phyloP scores from a whole-genome alignment of 2,797 vertebrate genomes.

The Cynopterus sphinx region DNA sequence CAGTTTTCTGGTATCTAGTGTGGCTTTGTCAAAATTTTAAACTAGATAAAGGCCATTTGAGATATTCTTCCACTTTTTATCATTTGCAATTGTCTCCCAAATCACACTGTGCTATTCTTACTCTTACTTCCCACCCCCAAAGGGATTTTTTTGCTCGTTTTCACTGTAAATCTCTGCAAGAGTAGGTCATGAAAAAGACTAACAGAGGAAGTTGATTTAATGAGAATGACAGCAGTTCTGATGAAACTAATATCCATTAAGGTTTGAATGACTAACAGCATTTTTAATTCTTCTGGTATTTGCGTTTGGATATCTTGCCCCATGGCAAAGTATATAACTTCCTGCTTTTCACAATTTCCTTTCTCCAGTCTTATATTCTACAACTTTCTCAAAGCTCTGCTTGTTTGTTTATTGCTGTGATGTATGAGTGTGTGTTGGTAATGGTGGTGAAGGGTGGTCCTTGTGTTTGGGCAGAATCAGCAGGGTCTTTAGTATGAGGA shows the following conservation, averaged over 20 bases:
- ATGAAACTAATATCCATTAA: neutral
- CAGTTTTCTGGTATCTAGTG: neutral
- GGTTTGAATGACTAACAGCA: constrained; percentile 15
- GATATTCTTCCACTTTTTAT: neutral
- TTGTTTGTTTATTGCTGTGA: neutral
- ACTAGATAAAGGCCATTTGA: neutral
- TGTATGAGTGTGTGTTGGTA: neutral
- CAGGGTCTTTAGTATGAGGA: neutral
- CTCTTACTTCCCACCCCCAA: neutral
- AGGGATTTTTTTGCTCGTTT: neutral
- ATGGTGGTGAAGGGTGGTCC: neutral
- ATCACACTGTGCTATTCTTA: neutral
- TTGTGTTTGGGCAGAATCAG: neutral
- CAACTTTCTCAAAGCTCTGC: neutral
- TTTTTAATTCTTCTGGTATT: constrained; percentile 46
- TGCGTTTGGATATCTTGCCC: constrained; percentile 28
- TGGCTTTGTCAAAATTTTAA: constrained; percentile 22
- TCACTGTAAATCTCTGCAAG: neutral
- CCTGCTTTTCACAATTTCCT: neutral
- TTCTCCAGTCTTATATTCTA: neutral
- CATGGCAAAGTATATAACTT: neutral
- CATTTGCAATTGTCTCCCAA: neutral
- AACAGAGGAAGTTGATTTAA: constrained; percentile 9
- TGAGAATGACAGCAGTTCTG: neutral
- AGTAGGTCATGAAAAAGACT: neutral